Evolutionary conservation across 1,140 invertebrate genomes (phyloP).

Genomic region (Scaptomyza hsui): DNA sequence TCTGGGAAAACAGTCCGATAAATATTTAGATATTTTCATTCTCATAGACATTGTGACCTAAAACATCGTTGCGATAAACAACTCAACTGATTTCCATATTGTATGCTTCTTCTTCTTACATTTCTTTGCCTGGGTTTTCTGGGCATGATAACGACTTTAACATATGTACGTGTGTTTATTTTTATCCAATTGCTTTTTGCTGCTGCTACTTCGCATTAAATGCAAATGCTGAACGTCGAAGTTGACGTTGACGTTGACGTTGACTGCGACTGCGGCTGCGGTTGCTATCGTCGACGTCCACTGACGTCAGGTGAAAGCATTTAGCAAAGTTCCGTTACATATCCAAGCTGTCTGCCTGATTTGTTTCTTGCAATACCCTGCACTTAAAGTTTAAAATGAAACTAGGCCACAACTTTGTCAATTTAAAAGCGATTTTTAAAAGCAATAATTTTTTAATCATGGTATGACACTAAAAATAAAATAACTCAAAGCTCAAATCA

Average conservation of each 20-base stretch:
- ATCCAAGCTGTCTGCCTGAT: too few relatives aligned
- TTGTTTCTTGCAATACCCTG: not conserved
- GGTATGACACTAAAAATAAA: too few relatives aligned
- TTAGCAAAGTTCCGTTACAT: constrained; percentile 1
- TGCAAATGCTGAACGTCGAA: constrained; percentile 34
- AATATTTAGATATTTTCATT: constrained; percentile 16
- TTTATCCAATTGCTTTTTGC: constrained; percentile 39
- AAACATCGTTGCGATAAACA: constrained; percentile 23
- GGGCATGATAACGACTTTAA: constrained; percentile 37
- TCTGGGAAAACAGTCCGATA: constrained; percentile 6
- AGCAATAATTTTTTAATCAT: too few relatives aligned
- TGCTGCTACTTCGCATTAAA: constrained; percentile 35
- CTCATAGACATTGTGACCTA: not conserved
- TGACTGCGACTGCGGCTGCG: not conserved
- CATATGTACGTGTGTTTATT: constrained; percentile 34
- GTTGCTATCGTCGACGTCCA: not conserved
- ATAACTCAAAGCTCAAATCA: too few relatives aligned
- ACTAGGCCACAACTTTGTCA: too few relatives aligned
- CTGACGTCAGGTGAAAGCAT: constrained; percentile 45
- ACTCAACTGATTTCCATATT: constrained; percentile 61
- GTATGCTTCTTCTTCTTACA: not conserved
- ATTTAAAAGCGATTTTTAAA: too few relatives aligned
- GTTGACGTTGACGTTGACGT: not conserved
- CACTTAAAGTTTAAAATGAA: too few relatives aligned
- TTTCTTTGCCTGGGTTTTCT: constrained; percentile 3